These are phyloP conservation scores for Callipepla californica DNA, from an alignment of 2,113 vertebrate genomes.

Conservation along the genomic window DNA sequence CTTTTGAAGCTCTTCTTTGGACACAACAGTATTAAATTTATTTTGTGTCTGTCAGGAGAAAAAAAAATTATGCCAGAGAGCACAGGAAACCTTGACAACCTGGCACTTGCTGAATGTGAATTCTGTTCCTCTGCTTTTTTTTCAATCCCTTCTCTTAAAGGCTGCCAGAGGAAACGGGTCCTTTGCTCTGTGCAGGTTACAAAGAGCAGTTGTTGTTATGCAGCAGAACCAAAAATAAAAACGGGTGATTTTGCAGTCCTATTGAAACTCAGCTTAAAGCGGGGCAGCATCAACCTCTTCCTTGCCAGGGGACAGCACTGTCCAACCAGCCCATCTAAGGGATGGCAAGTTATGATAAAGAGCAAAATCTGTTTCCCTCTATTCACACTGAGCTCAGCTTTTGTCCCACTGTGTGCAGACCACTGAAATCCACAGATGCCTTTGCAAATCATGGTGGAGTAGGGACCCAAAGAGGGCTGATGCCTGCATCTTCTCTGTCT, in stretches of 20 bases:
- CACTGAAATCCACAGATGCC: neutral
- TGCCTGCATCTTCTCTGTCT: neutral
- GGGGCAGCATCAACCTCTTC: neutral
- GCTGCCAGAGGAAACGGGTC: neutral
- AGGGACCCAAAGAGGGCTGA: neutral
- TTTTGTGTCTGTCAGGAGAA: neutral
- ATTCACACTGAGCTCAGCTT: neutral
- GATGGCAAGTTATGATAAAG: rapidly evolving
- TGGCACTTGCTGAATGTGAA: conserved; percentile 16
- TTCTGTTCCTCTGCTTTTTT: conserved; percentile 37
- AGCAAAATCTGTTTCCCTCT: neutral
- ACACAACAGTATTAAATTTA: neutral
- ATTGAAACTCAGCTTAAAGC: neutral
- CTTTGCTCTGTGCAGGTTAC: neutral
- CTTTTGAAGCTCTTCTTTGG: conserved; percentile 24
- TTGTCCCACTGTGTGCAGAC: neutral
- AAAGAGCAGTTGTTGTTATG: conserved; percentile 18
- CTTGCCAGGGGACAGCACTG: neutral
- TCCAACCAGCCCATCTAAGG: neutral
- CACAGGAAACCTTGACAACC: conserved; percentile 69
- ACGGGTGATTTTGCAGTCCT: neutral
- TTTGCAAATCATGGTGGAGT: neutral
- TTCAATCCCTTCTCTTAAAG: neutral
- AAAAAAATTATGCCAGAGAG: conserved; percentile 17
- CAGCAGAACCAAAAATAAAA: conserved; percentile 30